A percentile compares a stretch with the other conserved stretches of the same genome.
phyloP scores from a whole-genome alignment of 1,140 invertebrate genomes.

The Nilaparvata lugens region DNA sequence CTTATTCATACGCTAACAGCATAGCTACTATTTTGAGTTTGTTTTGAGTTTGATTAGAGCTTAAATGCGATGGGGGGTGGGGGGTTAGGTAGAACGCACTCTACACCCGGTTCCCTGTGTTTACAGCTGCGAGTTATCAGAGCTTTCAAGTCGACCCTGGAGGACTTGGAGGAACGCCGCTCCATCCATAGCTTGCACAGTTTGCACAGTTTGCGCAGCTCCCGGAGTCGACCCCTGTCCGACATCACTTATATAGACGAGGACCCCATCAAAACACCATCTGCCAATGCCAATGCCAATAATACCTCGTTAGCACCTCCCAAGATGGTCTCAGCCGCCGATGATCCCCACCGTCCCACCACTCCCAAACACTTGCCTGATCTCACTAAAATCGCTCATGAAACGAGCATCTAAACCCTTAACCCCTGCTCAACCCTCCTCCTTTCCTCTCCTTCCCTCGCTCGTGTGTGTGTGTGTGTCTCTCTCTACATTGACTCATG shows the following conservation, averaged over 20 bases:
- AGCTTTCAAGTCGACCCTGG: conserved; percentile 98
- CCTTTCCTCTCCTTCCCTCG: too few relatives aligned
- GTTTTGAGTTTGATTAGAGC: not conserved
- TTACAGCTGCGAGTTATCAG: conserved; percentile 99
- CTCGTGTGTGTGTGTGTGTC: too few relatives aligned
- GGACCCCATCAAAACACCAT: conserved; percentile 56
- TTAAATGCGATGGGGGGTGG: not conserved
- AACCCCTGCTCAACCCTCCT: not conserved
- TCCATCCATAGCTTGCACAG: conserved; percentile 96
- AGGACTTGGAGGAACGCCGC: conserved; percentile 98
- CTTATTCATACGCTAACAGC: conserved; percentile 1
- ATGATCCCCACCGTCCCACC: conserved; percentile 32
- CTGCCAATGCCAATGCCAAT: conserved; percentile 34
- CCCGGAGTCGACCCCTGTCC: conserved; percentile 67
- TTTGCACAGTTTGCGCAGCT: conserved; percentile 86
- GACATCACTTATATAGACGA: conserved; percentile 91
- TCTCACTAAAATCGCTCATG: conserved; percentile 56
- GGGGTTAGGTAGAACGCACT: not conserved
- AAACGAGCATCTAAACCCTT: conserved; percentile 53
- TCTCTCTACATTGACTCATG: too few relatives aligned
- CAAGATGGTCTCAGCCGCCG: conserved; percentile 31
- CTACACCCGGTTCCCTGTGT: conserved; percentile 41
- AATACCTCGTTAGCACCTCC: conserved; percentile 30
- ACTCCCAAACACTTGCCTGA: conserved; percentile 39
- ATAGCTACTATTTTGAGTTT: not conserved